Percentiles rank a stretch among this genome's conserved stretches.
Evolutionary conservation across 2,888 invertebrate species (phyloP).

Genomic region (Noctua pronuba): DNA sequence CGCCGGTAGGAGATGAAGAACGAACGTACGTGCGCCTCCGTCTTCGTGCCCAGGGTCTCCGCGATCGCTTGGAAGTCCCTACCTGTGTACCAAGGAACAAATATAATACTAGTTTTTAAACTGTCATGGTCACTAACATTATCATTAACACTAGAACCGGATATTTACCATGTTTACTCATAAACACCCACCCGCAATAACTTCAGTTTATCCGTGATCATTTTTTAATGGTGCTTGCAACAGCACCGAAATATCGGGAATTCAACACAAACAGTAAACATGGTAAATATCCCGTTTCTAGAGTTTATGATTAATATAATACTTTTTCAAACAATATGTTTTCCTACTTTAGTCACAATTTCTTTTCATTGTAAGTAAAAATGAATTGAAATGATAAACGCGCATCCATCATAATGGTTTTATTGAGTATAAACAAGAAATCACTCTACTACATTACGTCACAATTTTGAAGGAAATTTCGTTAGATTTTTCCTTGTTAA

Average conservation of each 20-base stretch:
- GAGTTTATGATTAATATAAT: too few relatives aligned
- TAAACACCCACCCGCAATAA: too few relatives aligned
- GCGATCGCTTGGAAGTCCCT: conserved; percentile 98
- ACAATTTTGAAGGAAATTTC: conserved; percentile 21
- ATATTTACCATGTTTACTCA: too few relatives aligned
- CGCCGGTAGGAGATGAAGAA: conserved; percentile 98
- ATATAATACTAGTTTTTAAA: too few relatives aligned
- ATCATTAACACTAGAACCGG: too few relatives aligned
- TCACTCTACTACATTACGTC: background rate
- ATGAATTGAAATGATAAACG: background rate
- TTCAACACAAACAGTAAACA: too few relatives aligned
- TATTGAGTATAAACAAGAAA: background rate
- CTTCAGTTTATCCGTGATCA: too few relatives aligned
- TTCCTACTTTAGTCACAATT: background rate
- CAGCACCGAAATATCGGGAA: too few relatives aligned
- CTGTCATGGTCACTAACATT: too few relatives aligned
- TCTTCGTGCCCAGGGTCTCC: conserved; percentile 98
- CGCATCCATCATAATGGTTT: background rate
- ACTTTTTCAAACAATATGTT: background rate
- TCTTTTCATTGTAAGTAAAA: conserved; percentile 18
- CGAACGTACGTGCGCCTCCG: conserved; percentile 97
- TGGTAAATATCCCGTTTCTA: too few relatives aligned
- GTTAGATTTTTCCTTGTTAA: conserved; percentile 9
- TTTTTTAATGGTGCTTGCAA: too few relatives aligned
- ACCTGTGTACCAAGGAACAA: conserved; percentile 81